A percentile compares a stretch with the other conserved stretches of the same genome.
phyloP scores from a whole-genome alignment of 2,888 invertebrate species.

The Glyphotaelius pellucidus region DNA sequence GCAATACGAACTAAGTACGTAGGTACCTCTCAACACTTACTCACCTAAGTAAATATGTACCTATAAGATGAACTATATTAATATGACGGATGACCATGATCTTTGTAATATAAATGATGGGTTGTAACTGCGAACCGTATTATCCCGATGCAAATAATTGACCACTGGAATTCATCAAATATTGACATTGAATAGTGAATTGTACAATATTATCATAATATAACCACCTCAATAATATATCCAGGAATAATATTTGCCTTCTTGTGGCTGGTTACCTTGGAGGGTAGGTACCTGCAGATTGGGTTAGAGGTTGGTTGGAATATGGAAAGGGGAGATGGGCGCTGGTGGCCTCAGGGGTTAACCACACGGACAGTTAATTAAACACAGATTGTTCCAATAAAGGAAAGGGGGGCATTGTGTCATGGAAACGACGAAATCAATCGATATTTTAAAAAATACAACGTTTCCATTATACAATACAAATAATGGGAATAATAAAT shows the following conservation, averaged over 20 bases:
- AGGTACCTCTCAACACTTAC: neutral
- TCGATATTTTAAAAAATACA: neutral
- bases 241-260: conserved; percentile 3
- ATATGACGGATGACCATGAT: neutral
- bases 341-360: conserved; percentile 9
- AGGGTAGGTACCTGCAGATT: neutral
- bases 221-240: neutral
- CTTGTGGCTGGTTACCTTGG: neutral
- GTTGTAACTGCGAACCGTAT: neutral
- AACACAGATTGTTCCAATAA: conserved; percentile 37
- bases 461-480: neutral
- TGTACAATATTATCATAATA: neutral
- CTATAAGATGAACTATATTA: neutral
- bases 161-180: conserved; percentile 2
- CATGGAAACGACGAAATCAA: neutral
- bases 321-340: neutral
- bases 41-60: neutral
- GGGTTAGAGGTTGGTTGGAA: neutral
- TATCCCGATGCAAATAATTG: neutral
- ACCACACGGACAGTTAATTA: conserved; percentile 47
- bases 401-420: conserved; percentile 4
- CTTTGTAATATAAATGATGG: neutral
- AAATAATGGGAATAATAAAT: too few relatives aligned
- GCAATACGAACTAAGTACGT: neutral
- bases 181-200: neutral